Base-by-base conservation (phyloP, 2,113 vertebrate genomes). In the Conger conger region DNA sequence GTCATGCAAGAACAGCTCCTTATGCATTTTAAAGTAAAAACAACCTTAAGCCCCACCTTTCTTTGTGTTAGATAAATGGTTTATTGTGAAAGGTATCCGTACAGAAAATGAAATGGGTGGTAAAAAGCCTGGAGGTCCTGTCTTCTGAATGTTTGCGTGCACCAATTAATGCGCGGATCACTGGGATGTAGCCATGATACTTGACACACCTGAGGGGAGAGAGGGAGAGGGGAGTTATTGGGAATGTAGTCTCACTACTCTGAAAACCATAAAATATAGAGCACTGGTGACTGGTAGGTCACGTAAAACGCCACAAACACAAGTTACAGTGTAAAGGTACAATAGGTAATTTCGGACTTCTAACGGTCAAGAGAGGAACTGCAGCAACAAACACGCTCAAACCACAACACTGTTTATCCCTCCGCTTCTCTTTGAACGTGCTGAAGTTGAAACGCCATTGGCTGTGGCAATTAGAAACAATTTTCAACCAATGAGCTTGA, bases 101-200 rank as follows among this genome's bases (percentile, higher is more conserved):
- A 77, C 30, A 13, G 84, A 87, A 2, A 2, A 91, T 23, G 92
- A 92, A 5, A 33, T 73, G 5, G 57, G n/a, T 73, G n/a, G 23
- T 68, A 73, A 33, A 73, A 73, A 73, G 68, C 6, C n/a, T 73
- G 68, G 68, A 73, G n/a, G 68, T 73, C 68, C 27, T 73, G 37
- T 86, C 0, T 40, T 79, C 37, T 79, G 80, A 36, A 42, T 79
- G 37, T 63, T 36, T 36, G 35, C 63, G 68, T 87, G 16, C 2
- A 20, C 33, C 76, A 81, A 3, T 85, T 18, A 38, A 17, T 77
- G 45, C 40, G 37, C 38, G 0, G 78, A 50, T 97, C 93, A 98
- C 93, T 98, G 96, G 68, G 97, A 98, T 8, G 97, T 97, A 0
- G 96, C 96, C 97, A 98, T 98, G 88, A 98, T 98, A 91, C 95